Conservation (phyloP, 2,797 vertebrate species). For the Mormyrus hasselquistii region DNA sequence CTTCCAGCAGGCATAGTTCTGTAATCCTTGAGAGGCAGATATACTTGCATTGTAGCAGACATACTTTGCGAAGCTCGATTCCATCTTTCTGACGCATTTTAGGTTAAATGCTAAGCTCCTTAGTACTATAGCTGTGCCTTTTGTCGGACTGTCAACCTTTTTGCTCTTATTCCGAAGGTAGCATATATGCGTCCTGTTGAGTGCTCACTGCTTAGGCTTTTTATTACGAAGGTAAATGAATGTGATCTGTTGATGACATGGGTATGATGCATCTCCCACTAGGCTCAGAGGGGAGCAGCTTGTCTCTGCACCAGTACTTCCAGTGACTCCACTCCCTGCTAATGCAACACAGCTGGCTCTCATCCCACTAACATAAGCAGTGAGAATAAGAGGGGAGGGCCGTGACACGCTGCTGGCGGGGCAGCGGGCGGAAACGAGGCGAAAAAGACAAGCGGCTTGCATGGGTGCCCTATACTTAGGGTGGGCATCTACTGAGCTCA, state of each 20-base stretch:
- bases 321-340: neutral
- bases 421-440: neutral
- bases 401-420: neutral
- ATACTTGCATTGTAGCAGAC: neutral
- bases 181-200: neutral
- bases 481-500: neutral
- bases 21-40: neutral
- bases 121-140: neutral
- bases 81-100: neutral
- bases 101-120: neutral
- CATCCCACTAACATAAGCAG: constrained; percentile 18
- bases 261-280: neutral
- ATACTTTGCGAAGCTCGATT: neutral
- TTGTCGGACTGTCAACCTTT: neutral
- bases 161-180: neutral
- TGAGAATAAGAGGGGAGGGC: neutral
- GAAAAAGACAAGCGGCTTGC: neutral
- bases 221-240: neutral
- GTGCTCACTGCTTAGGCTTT: neutral
- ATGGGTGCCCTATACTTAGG: neutral
- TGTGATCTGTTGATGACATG: neutral
- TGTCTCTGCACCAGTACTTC: neutral
- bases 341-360: neutral
- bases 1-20: neutral
- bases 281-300: neutral